phyloP scores from a whole-genome alignment of 2,888 invertebrate genomes.

The Caenorhabditis sulstoni region DNA sequence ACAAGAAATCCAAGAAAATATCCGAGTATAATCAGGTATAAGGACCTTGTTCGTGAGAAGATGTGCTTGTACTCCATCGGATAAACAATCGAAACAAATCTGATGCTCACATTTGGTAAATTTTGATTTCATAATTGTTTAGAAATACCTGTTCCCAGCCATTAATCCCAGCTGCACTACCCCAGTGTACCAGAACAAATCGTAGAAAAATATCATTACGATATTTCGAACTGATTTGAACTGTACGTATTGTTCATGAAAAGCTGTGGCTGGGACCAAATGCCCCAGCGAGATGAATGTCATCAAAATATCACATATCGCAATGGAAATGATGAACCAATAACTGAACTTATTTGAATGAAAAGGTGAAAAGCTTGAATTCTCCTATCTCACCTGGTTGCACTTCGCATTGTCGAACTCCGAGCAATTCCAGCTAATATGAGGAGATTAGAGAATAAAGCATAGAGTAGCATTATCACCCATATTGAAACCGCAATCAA shows the following conservation, averaged over 20 bases:
- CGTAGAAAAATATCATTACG: constrained; percentile 78
- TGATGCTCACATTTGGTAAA: constrained; percentile 48
- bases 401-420: constrained; percentile 72
- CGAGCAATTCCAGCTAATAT: constrained; percentile 73
- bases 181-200: constrained; percentile 80
- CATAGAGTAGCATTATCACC: constrained; percentile 75
- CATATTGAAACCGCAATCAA: constrained; percentile 75
- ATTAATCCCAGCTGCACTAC: constrained; percentile 78
- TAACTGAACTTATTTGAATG: constrained; percentile 75
- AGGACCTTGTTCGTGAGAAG: constrained; percentile 67
- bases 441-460: constrained; percentile 74
- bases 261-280: constrained; percentile 77
- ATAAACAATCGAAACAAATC: constrained; percentile 79
- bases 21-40: constrained; percentile 66
- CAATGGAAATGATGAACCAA: constrained; percentile 79
- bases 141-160: constrained; percentile 75
- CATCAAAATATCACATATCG: constrained; percentile 78
- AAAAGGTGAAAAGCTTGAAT: too few relatives aligned
- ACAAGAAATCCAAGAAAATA: constrained; percentile 70
- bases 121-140: not conserved
- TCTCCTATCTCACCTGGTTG: too few relatives aligned
- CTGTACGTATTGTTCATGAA: constrained; percentile 74
- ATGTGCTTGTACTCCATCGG: constrained; percentile 78
- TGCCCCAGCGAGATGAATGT: constrained; percentile 73
- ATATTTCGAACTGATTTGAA: constrained; percentile 72